These are phyloP conservation scores for Ectropis crepuscularia DNA, from an alignment of 2,888 invertebrate species.

Conservation along the genomic window DNA sequence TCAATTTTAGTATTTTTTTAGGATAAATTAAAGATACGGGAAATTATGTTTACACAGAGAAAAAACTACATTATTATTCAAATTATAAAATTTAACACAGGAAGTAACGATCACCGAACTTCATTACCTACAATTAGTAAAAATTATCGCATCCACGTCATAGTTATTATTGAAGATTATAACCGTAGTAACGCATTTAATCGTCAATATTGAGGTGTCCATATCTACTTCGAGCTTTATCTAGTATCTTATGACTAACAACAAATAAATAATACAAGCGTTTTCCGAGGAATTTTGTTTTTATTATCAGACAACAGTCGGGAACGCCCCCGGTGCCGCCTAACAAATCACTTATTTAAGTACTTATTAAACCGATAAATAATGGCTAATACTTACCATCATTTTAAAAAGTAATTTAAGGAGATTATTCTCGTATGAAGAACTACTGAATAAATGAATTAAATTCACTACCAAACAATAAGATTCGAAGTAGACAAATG, in stretches of 20 bases:
- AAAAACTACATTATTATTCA: too few species aligned
- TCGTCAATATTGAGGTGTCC: neutral
- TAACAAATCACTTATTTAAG: constrained; percentile 7
- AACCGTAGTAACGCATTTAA: neutral
- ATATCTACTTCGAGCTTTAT: constrained; percentile 3
- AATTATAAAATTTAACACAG: neutral
- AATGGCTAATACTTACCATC: constrained; percentile 62
- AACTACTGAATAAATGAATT: neutral
- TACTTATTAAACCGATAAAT: neutral
- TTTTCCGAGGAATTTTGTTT: constrained; percentile 23
- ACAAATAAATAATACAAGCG: neutral
- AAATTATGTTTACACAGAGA: too few species aligned
- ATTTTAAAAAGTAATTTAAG: constrained; percentile 47
- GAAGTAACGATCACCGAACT: neutral
- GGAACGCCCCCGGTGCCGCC: constrained; percentile 61
- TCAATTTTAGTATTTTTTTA: too few species aligned
- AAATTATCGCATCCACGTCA: constrained; percentile 19
- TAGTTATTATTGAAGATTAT: constrained; percentile 2
- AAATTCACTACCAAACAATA: neutral
- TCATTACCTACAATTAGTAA: neutral
- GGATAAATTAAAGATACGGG: too few species aligned
- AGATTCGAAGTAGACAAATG: neutral
- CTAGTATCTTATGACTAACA: constrained; percentile 6
- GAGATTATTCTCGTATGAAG: neutral
- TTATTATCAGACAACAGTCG: constrained; percentile 32